Evolutionary conservation across 2,888 invertebrate genomes (phyloP).

Genomic region (Nomada goodeniana): DNA sequence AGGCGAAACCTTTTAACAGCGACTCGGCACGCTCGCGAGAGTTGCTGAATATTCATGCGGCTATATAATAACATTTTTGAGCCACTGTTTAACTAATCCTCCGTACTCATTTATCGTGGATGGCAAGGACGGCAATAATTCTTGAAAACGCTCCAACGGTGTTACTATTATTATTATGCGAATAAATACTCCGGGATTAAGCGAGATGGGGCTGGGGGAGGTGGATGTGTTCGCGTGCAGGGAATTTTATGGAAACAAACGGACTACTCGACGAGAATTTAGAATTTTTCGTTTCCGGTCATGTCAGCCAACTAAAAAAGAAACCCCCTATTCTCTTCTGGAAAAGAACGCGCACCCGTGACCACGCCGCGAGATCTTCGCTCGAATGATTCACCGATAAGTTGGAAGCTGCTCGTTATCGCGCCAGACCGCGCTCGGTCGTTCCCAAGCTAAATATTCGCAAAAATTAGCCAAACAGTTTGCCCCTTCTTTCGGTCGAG

Average conservation of each 20-base stretch:
- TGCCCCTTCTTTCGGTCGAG: slow-evolving; percentile 29
- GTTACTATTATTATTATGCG: slow-evolving; percentile 83
- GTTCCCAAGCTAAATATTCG: background rate
- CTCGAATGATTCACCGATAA: too few relatives aligned
- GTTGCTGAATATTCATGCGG: slow-evolving; percentile 84
- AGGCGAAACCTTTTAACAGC: slow-evolving; percentile 73
- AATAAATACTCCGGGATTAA: slow-evolving; percentile 83
- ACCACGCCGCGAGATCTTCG: too few relatives aligned
- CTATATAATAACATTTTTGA: slow-evolving; percentile 85
- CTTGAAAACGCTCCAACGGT: slow-evolving; percentile 83
- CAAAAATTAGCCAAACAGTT: slow-evolving; percentile 4
- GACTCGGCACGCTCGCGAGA: slow-evolving; percentile 56
- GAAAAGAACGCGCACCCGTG: background rate
- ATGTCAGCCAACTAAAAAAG: background rate
- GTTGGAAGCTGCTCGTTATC: slow-evolving; percentile 38
- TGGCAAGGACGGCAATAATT: slow-evolving; percentile 84
- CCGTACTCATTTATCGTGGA: slow-evolving; percentile 84
- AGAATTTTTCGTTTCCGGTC: slow-evolving; percentile 36
- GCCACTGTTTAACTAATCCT: slow-evolving; percentile 85
- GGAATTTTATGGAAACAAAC: slow-evolving; percentile 67
- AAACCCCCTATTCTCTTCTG: background rate
- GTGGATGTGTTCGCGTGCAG: slow-evolving; percentile 59
- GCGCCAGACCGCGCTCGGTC: background rate
- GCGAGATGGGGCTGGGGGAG: slow-evolving; percentile 68
- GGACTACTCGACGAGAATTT: slow-evolving; percentile 54